phyloP scores from a whole-genome alignment of 2,888 invertebrate species.

The Neuroscelio doddi region DNA sequence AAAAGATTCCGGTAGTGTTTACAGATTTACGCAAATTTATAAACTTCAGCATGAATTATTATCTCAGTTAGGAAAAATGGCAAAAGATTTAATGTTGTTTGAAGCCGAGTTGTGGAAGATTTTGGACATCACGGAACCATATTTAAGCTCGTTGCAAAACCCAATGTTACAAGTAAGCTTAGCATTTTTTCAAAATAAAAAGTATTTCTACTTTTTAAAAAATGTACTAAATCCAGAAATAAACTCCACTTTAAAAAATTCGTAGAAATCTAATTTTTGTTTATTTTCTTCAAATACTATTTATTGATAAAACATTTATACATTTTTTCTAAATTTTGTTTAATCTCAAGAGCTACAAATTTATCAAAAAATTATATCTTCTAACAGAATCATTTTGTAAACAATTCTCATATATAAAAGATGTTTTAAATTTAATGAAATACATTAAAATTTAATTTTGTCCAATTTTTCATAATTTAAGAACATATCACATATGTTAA shows the following conservation, averaged over 20 bases:
- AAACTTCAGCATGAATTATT: constrained; percentile 75
- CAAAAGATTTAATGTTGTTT: constrained; percentile 72
- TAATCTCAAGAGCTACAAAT: too few species aligned
- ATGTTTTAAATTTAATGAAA: constrained; percentile 2
- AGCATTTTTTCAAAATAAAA: too few species aligned
- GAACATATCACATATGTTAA: background rate
- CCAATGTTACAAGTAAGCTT: constrained; percentile 76
- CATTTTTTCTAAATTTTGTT: background rate
- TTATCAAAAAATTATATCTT: too few species aligned
- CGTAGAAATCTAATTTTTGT: background rate
- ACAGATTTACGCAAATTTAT: constrained; percentile 76
- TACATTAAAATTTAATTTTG: background rate
- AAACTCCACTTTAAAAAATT: too few species aligned
- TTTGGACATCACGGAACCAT: constrained; percentile 72
- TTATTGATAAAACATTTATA: too few species aligned
- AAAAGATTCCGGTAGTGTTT: constrained; percentile 75
- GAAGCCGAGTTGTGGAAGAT: constrained; percentile 71
- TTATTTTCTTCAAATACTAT: constrained; percentile 1
- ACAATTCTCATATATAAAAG: too few species aligned
- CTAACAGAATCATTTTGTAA: too few species aligned
- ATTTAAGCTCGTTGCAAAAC: constrained; percentile 78
- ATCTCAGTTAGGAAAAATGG: constrained; percentile 72
- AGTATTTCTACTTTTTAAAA: too few species aligned
- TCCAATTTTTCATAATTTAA: background rate
- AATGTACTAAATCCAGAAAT: too few species aligned